Conservation (phyloP, 2,113 vertebrate species). For the Psephotus haematonotus region DNA sequence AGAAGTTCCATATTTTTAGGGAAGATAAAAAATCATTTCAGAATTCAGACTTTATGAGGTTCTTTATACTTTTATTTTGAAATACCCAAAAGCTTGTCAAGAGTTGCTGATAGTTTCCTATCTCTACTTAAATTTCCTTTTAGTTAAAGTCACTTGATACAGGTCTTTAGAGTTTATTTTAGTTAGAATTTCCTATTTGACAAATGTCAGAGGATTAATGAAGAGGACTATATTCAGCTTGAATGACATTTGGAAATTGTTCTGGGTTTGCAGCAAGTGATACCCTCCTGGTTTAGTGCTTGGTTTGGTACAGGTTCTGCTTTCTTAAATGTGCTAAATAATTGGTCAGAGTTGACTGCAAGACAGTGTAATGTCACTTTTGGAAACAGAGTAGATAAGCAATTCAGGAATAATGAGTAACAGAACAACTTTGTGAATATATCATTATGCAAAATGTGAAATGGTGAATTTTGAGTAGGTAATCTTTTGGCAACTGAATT, state of each 20-base stretch:
- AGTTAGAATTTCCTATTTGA: not conserved
- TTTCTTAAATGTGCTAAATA: conserved; percentile 33
- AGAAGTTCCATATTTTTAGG: not conserved
- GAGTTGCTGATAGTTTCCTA: not conserved
- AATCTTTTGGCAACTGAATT: conserved; percentile 23
- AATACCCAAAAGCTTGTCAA: not conserved
- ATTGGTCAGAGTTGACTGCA: conserved; percentile 51
- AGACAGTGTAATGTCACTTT: conserved; percentile 16
- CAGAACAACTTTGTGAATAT: conserved; percentile 26
- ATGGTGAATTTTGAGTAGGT: conserved; percentile 43
- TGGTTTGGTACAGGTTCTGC: conserved; percentile 23
- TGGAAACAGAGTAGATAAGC: conserved; percentile 21
- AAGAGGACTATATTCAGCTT: not conserved
- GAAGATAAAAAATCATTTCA: not conserved
- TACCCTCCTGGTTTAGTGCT: conserved; percentile 1
- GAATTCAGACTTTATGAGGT: not conserved
- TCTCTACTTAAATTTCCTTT: not conserved
- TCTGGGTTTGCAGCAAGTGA: not conserved
- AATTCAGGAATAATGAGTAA: conserved; percentile 40
- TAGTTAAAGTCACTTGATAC: not conserved
- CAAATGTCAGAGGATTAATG: not conserved
- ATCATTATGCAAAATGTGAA: conserved; percentile 15
- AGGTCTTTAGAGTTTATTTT: not conserved
- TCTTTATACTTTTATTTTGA: not conserved
- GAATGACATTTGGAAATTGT: conserved; percentile 5